Percentiles rank a stretch among this genome's conserved stretches.
These are phyloP conservation scores for Urosaurus nigricauda DNA, from an alignment of 2,797 vertebrate species.

Conservation along the genomic window DNA sequence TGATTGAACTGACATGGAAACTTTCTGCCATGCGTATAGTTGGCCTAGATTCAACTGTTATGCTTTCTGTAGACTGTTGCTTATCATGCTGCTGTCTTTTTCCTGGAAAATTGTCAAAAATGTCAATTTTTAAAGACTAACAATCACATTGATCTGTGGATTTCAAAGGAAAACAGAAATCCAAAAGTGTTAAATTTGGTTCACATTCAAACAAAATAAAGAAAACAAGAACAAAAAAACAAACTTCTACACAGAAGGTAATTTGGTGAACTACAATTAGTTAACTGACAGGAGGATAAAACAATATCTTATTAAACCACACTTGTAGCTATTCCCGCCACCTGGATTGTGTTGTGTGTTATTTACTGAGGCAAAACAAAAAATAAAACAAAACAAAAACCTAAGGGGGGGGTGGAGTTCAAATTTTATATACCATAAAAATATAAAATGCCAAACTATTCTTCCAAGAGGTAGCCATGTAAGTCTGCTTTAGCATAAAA, in stretches of 20 bases:
- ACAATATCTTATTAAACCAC: too few species aligned
- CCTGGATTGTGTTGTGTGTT: neutral
- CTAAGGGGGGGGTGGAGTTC: too few species aligned
- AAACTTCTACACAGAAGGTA: neutral
- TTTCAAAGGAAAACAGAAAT: neutral
- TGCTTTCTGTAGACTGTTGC: neutral
- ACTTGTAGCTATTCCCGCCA: too few species aligned
- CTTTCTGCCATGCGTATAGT: neutral
- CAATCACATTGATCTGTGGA: neutral
- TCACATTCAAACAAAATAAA: neutral
- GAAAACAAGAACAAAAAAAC: neutral
- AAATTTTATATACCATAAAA: neutral
- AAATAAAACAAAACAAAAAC: too few species aligned
- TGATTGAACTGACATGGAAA: too few species aligned
- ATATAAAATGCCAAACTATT: neutral
- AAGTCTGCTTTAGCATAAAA: too few species aligned
- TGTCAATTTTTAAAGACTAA: slow-evolving; percentile 3
- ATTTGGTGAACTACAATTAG: neutral
- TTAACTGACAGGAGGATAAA: neutral
- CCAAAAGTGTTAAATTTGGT: slow-evolving; percentile 1
- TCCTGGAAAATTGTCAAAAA: slow-evolving; percentile 11
- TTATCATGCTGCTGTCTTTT: neutral
- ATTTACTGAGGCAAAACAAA: neutral
- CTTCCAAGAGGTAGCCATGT: too few species aligned
- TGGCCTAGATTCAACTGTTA: neutral